These are phyloP conservation scores for Luffia ferchaultella DNA, from an alignment of 2,888 invertebrate species.

Conservation along the genomic window DNA sequence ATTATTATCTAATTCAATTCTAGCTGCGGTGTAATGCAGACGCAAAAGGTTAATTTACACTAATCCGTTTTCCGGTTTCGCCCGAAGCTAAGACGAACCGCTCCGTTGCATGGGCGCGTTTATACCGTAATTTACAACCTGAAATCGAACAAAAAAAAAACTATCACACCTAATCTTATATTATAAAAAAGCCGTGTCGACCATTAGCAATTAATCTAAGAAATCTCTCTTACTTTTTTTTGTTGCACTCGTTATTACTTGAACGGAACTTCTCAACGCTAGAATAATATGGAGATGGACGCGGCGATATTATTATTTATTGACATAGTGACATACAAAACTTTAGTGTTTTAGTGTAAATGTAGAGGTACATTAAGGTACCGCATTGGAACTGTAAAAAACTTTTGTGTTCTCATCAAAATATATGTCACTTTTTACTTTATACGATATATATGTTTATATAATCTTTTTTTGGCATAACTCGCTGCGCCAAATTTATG, in stretches of 20 bases:
- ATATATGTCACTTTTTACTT: too few species aligned
- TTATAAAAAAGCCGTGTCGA: neutral
- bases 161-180: neutral
- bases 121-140: constrained; percentile 5
- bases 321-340: too few species aligned
- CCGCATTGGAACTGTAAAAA: too few species aligned
- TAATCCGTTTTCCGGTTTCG: neutral
- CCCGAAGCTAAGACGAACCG: constrained; percentile 5
- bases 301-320: too few species aligned
- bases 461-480: too few species aligned
- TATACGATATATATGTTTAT: too few species aligned
- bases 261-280: neutral
- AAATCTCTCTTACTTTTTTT: constrained; percentile 1
- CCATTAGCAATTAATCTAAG: constrained; percentile 9
- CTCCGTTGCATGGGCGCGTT: neutral
- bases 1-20: too few species aligned
- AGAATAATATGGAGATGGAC: neutral
- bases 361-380: too few species aligned
- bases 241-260: neutral
- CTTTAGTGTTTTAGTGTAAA: too few species aligned
- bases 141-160: constrained; percentile 6
- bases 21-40: too few species aligned
- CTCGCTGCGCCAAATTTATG: too few species aligned
- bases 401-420: too few species aligned
- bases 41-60: neutral